These are phyloP conservation scores for Ceratina japonica DNA, from an alignment of 1,140 invertebrate species.

Conservation along the genomic window DNA sequence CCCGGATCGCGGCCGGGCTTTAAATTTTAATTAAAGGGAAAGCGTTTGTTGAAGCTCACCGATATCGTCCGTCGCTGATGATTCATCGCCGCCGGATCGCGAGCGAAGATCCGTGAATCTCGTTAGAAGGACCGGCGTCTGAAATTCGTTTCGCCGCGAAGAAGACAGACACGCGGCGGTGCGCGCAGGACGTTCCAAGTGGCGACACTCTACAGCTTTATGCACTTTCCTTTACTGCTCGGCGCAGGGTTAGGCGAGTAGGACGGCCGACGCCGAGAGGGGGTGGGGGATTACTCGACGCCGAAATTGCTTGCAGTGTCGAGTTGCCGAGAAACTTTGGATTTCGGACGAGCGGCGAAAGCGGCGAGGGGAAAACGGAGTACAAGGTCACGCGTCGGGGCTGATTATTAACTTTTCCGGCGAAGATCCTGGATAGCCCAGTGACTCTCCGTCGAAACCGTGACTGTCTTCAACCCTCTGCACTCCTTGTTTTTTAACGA, in stretches of 20 bases:
- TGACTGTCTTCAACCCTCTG: not conserved
- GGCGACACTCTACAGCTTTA: constrained; percentile 72
- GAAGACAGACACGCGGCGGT: constrained; percentile 25
- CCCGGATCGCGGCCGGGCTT: not conserved
- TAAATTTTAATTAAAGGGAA: constrained; percentile 25
- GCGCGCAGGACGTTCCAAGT: constrained; percentile 43
- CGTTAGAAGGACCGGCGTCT: not conserved
- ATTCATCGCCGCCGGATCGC: too few species aligned
- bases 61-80: not conserved
- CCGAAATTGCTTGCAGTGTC: constrained; percentile 79
- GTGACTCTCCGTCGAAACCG: constrained; percentile 32
- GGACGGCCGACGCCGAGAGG: constrained; percentile 29
- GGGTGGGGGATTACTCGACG: constrained; percentile 57
- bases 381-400: constrained; percentile 78
- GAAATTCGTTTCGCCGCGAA: constrained; percentile 19
- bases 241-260: constrained; percentile 63
- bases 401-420: constrained; percentile 79
- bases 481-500: not conserved
- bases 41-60: not conserved
- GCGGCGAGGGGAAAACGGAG: constrained; percentile 69
- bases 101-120: constrained; percentile 4
- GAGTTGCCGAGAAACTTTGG: constrained; percentile 77
- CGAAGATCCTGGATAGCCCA: constrained; percentile 57
- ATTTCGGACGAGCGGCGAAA: constrained; percentile 69
- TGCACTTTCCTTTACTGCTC: constrained; percentile 75